Conservation (phyloP, 2,113 vertebrate genomes). For the Ochotona curzoniae region DNA sequence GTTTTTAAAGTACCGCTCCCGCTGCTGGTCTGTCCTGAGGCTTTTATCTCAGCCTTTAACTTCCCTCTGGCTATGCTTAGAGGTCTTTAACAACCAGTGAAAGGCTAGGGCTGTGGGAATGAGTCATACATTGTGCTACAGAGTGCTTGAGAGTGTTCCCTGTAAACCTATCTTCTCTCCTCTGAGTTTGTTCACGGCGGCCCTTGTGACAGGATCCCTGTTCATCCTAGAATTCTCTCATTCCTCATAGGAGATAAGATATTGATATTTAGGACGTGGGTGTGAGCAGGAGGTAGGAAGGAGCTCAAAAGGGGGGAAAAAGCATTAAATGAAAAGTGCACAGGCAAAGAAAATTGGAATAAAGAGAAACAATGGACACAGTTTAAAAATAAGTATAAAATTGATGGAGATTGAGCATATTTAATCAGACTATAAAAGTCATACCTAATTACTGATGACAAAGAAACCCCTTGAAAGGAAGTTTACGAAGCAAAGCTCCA, state of each 20-base stretch:
- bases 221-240: not conserved
- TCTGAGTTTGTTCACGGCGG: not conserved
- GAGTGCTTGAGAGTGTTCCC: constrained; percentile 38
- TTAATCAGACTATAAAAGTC: constrained; percentile 78
- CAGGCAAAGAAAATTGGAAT: constrained; percentile 32
- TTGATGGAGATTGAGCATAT: constrained; percentile 56
- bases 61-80: constrained; percentile 34
- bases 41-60: constrained; percentile 65
- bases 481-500: constrained; percentile 64
- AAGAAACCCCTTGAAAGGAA: constrained; percentile 80
- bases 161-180: not conserved
- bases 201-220: not conserved
- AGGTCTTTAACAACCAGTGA: constrained; percentile 63
- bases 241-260: not conserved
- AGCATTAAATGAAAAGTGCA: not conserved
- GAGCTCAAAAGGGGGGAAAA: not conserved
- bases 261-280: not conserved
- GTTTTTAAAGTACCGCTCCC: constrained; percentile 61
- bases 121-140: not conserved
- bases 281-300: not conserved
- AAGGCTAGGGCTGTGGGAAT: constrained; percentile 44
- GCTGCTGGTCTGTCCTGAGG: constrained; percentile 34
- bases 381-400: constrained; percentile 74
- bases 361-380: constrained; percentile 56
- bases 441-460: constrained; percentile 78